phyloP scores from a whole-genome alignment of 2,888 invertebrate genomes.

The Bhutanitis thaidina region DNA sequence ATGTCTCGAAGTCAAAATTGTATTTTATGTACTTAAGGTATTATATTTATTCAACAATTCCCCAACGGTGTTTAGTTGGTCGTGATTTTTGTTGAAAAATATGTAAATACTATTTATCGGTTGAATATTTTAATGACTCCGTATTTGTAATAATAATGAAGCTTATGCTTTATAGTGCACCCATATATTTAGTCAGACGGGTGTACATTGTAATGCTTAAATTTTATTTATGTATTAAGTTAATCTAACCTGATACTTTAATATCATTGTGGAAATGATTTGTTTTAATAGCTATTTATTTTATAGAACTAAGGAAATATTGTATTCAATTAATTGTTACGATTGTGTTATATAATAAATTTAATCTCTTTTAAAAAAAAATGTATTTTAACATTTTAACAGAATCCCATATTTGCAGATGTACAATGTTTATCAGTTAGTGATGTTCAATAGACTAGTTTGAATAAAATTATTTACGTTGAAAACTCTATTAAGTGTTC shows the following conservation, averaged over 20 bases:
- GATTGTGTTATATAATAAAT: constrained; percentile 64
- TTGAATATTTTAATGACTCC: constrained; percentile 20
- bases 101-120: constrained; percentile 15
- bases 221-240: constrained; percentile 37
- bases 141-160: constrained; percentile 18
- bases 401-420: constrained; percentile 76
- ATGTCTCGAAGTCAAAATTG: constrained; percentile 4
- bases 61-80: constrained; percentile 14
- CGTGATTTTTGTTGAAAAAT: constrained; percentile 16
- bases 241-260: constrained; percentile 60
- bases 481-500: constrained; percentile 69
- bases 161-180: not conserved
- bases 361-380: constrained; percentile 45
- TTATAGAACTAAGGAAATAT: constrained; percentile 64
- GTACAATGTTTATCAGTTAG: constrained; percentile 79
- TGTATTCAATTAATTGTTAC: constrained; percentile 68
- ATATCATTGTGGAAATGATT: constrained; percentile 55
- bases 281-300: constrained; percentile 46
- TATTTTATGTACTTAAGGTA: constrained; percentile 17
- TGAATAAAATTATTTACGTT: constrained; percentile 81
- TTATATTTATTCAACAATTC: constrained; percentile 7
- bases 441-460: constrained; percentile 80
- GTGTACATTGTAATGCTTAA: constrained; percentile 10
- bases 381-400: constrained; percentile 37
- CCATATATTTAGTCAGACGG: constrained; percentile 14